phyloP scores from a whole-genome alignment of 2,113 vertebrate genomes.

The Xenopus borealis region DNA sequence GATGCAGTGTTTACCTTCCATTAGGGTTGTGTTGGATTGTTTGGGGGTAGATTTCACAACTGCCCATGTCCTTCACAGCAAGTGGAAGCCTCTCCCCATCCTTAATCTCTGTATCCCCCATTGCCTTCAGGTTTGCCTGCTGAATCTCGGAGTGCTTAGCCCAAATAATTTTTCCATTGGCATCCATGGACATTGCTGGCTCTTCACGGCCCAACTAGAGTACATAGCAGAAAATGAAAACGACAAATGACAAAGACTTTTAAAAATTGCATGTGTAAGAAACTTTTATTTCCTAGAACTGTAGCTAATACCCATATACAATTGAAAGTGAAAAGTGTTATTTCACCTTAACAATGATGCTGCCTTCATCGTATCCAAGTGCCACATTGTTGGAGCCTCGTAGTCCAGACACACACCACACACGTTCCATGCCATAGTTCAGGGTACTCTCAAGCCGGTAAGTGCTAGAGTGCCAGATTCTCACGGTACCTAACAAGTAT shows the following conservation, averaged over 20 bases:
- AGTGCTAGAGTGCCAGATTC: slow-evolving; percentile 97
- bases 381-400: slow-evolving; percentile 96
- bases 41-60: slow-evolving; percentile 98
- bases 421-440: slow-evolving; percentile 96
- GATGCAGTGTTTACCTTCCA: slow-evolving; percentile 73
- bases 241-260: too few relatives aligned
- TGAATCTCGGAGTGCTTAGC: slow-evolving; percentile 96
- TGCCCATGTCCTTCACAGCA: slow-evolving; percentile 98
- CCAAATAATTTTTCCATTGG: slow-evolving; percentile 98
- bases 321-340: too few relatives aligned
- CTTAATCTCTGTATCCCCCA: slow-evolving; percentile 97
- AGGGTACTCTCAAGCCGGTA: slow-evolving; percentile 94
- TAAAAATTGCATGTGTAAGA: too few relatives aligned
- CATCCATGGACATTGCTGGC: slow-evolving; percentile 98
- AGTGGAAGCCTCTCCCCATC: slow-evolving; percentile 92
- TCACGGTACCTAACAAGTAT: slow-evolving; percentile 81
- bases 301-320: too few relatives aligned
- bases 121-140: slow-evolving; percentile 97
- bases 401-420: slow-evolving; percentile 94
- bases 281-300: too few relatives aligned
- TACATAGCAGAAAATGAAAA: too few relatives aligned
- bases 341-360: slow-evolving; percentile 95
- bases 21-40: slow-evolving; percentile 98
- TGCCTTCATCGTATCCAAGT: slow-evolving; percentile 94
- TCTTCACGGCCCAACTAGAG: slow-evolving; percentile 92